Evolutionary conservation across 1,140 invertebrate genomes (phyloP), one percentile per base, ranked within the genome.

Genomic region (Drosophila grimshawi): DNA sequence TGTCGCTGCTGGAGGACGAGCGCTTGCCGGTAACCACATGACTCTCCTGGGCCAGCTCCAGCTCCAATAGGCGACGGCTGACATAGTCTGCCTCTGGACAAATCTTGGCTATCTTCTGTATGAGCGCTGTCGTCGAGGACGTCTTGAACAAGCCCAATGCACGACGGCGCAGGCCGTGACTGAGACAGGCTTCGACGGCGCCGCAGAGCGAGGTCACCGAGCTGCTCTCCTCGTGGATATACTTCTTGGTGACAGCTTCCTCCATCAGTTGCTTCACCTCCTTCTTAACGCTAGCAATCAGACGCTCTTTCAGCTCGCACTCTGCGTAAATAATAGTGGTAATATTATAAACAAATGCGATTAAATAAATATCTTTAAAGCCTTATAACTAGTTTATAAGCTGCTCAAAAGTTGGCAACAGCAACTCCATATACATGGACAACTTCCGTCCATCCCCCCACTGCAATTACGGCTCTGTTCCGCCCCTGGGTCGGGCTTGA

Each of bases 231-330:
- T 98, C 97, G 92, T 98, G 97, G 7, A 98, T 96, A 92, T 97
- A 98, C 93, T 98, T 98, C 72, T 96, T 94, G 1, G 97, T 98
- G 2, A 98, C 97, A 41, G 97, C 96, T 93, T 98, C 97, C 94
- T 98, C 97, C 97, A 98, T 98, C 45, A 98, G 95, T 92, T 97
- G 96, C 83, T 98, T 98, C 37, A 97, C 97, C 93, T 97, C 96
- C 92, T 97, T 97, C 92, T 97, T 97, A n/a, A 97, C 96, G 76
- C 94, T 94, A 48, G 95, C 94, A 51, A 97, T 95, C 41, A 97
- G 94, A 75, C 95, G 95, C 81, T 97, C 96, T 91, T 96, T 96
- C 97, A 4, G 97, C 39, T 43, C 39, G 10, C 39, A 43, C 4
- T 43, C 39, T 43, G 39, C 10, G n/a, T n/a, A 4, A 4, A n/a